Conservation (phyloP, 2,113 vertebrate genomes). For the Pterocles burchelli region DNA sequence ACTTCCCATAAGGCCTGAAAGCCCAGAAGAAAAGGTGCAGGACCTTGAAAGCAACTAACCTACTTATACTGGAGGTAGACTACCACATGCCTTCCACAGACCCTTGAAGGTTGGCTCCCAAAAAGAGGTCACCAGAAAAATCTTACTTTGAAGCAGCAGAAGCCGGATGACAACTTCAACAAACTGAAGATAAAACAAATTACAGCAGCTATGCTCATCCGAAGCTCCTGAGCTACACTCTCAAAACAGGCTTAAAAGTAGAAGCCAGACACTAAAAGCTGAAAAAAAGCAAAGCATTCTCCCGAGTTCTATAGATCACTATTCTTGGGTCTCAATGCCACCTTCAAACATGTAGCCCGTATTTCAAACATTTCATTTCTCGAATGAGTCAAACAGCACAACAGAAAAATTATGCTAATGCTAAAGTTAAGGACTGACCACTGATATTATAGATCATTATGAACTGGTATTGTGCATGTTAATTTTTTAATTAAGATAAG, state of each 20-base stretch:
- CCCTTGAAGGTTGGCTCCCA: background rate
- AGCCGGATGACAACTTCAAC: background rate
- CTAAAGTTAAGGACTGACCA: background rate
- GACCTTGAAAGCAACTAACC: background rate
- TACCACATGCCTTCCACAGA: background rate
- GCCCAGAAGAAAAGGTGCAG: background rate
- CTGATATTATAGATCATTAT: background rate
- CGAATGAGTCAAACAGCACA: background rate
- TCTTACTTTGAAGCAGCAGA: background rate
- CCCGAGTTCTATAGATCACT: background rate
- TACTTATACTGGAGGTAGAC: background rate
- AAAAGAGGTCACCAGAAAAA: background rate
- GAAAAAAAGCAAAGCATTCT: background rate
- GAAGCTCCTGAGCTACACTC: background rate
- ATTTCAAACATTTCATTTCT: background rate
- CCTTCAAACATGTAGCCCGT: background rate
- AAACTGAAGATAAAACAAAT: background rate
- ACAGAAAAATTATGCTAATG: background rate
- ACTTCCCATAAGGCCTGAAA: background rate
- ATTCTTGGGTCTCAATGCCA: background rate
- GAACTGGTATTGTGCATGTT: background rate
- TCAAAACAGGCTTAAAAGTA: background rate
- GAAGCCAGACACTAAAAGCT: background rate
- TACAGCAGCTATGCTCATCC: background rate
- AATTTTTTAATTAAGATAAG: background rate